A percentile compares a stretch with the other conserved stretches of the same genome.
phyloP scores from a whole-genome alignment of 2,888 invertebrate genomes.

The Chesias legatella region DNA sequence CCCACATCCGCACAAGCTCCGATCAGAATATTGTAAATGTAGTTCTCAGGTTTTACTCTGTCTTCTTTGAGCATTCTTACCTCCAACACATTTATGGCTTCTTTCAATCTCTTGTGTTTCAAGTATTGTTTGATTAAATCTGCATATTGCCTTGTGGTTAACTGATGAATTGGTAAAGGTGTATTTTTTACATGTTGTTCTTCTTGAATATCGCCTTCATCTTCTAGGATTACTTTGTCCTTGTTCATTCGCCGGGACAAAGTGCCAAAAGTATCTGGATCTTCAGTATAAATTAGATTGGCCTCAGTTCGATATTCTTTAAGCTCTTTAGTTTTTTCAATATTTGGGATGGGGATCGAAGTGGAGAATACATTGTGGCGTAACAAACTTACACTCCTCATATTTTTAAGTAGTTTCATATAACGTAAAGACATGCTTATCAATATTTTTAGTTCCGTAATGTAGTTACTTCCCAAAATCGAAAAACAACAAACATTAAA shows the following conservation, averaged over 20 bases:
- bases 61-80: conserved; percentile 88
- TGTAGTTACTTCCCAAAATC: conserved; percentile 2
- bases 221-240: conserved; percentile 49
- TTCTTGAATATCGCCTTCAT: conserved; percentile 82
- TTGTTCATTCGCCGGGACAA: conserved; percentile 42
- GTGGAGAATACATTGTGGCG: conserved; percentile 39
- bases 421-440: conserved; percentile 52
- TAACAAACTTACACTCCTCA: conserved; percentile 34
- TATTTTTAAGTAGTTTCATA: conserved; percentile 39
- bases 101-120: conserved; percentile 82
- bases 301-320: conserved; percentile 55
- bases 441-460: not conserved
- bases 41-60: conserved; percentile 87
- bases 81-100: conserved; percentile 90
- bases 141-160: conserved; percentile 84
- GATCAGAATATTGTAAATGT: conserved; percentile 91
- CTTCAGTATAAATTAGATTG: conserved; percentile 54
- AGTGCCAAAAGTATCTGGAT: conserved; percentile 82
- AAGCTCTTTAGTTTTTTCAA: conserved; percentile 32
- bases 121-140: conserved; percentile 85
- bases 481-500: too few relatives aligned
- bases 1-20: conserved; percentile 91
- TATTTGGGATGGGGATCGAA: conserved; percentile 27
- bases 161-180: conserved; percentile 71
- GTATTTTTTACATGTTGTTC: conserved; percentile 77